Base-by-base conservation (phyloP, 2,797 vertebrate species). In the Danio jaintianensis region DNA sequence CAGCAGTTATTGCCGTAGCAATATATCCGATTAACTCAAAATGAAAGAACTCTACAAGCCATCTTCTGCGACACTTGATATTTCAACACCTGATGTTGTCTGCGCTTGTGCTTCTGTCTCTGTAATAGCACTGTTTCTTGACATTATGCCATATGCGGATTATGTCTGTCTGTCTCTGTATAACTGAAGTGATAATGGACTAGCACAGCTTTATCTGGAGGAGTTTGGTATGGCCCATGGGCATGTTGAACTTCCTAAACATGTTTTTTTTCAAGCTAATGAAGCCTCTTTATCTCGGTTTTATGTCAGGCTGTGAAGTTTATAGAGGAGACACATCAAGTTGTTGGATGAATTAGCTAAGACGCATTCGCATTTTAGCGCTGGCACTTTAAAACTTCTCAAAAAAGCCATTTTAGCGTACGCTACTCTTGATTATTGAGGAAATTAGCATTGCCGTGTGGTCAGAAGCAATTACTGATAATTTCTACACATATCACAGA, bases 161-260 rank as follows among this genome's bases (percentile, higher is more conserved):
- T 94, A 94, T 88, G 90, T 91, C 81, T 59, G 89, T 91, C 89
- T 92, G 92, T 88, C 90, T 92, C 92, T 92, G 91, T 93, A 91
- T 93, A 92, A 92, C 92, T 90, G 89, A 90, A 92, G 92, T 89
- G 93, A 93, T 93, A 94, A 94, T 93, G 89, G 91, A 90, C 93
- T 92, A 92, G 91, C 91, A 91, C 90, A 78, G 91, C 90, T 94
- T 93, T 90, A 74, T 86, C 88, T 90, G 84, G 86, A 88, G 84
- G 91, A 93, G 90, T 93, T 92, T 91, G 91, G 88, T 73, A 90
- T 89, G 89, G 87, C 50, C 92, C 89, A 89, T 89, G 91, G 90
- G 89, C 91, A 92, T 86, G 84, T 87, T 87, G 87, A 92, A 92
- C 91, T 89, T 80, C 59, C 53, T 89, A 90, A 89, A 87, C 93